phyloP scores from a whole-genome alignment of 2,888 invertebrate genomes.

The Melitaea athalia region DNA sequence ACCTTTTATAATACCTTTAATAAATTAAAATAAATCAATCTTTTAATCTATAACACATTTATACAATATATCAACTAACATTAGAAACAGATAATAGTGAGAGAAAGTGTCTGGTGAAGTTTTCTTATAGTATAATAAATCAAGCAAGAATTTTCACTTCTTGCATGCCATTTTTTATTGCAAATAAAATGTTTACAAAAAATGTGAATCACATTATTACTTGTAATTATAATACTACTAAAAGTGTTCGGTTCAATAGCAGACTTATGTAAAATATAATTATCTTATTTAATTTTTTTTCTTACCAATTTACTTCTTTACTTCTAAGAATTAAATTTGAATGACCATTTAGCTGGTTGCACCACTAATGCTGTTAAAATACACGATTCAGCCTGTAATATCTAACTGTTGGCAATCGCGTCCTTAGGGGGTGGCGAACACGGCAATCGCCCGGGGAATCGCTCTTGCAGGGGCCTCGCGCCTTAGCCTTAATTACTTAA shows the following conservation, averaged over 20 bases:
- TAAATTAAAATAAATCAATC: not conserved
- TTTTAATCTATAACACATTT: not conserved
- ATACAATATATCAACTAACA: not conserved
- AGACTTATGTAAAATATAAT: not conserved
- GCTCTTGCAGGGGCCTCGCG: no score
- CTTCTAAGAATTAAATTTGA: no score
- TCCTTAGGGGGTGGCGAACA: no score
- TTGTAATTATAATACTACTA: not conserved
- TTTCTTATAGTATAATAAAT: conserved; percentile 17
- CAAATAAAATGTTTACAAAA: conserved; percentile 11
- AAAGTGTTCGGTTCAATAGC: not conserved
- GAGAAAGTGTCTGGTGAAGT: conserved; percentile 21
- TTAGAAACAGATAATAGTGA: not conserved
- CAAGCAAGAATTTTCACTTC: conserved; percentile 33
- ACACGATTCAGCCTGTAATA: no score
- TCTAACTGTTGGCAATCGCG: no score
- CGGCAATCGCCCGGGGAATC: no score
- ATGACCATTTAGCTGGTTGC: not conserved
- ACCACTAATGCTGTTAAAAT: not conserved
- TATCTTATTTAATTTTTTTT: not conserved
- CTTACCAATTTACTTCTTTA: no score
- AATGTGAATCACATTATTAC: not conserved
- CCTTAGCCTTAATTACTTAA: no score
- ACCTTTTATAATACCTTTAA: conserved; percentile 6
- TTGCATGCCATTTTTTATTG: conserved; percentile 32